Conservation (phyloP, 2,888 invertebrate genomes). For the Palloptera scutellata region DNA sequence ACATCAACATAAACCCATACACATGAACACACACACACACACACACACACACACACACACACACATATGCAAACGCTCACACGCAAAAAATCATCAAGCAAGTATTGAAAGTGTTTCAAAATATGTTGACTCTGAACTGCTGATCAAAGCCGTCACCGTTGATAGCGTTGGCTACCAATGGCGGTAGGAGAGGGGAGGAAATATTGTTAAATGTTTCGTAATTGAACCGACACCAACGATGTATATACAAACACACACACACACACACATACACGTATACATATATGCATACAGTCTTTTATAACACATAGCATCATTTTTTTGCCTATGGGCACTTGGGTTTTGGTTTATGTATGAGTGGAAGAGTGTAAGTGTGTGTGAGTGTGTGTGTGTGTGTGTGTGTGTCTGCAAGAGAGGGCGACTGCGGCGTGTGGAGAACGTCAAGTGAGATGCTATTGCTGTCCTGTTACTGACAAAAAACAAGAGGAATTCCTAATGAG, state of each 20-base stretch:
- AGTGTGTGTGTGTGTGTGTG: no score
- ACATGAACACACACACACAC: constrained; percentile 4
- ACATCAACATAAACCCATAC: neutral
- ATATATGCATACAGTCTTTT: neutral
- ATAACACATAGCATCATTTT: neutral
- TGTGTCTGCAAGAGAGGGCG: no score
- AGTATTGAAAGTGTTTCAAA: constrained; percentile 32
- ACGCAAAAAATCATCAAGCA: neutral
- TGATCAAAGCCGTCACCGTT: constrained; percentile 45
- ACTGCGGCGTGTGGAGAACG: no score
- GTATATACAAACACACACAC: neutral
- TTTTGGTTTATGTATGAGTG: neutral
- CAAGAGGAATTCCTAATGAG: constrained; percentile 58
- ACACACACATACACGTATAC: neutral
- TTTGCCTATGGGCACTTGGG: neutral
- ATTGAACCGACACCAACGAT: constrained; percentile 31
- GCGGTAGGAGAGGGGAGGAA: constrained; percentile 12
- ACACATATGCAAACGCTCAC: neutral
- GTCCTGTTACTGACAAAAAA: neutral
- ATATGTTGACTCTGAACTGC: constrained; percentile 61
- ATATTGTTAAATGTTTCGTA: constrained; percentile 34
- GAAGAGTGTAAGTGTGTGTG: no score
- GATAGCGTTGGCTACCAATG: constrained; percentile 10
- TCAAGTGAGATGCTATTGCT: neutral
- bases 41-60: neutral